Evolutionary conservation across 2,888 invertebrate species (phyloP).

Genomic region (Sinotaia quadrata): DNA sequence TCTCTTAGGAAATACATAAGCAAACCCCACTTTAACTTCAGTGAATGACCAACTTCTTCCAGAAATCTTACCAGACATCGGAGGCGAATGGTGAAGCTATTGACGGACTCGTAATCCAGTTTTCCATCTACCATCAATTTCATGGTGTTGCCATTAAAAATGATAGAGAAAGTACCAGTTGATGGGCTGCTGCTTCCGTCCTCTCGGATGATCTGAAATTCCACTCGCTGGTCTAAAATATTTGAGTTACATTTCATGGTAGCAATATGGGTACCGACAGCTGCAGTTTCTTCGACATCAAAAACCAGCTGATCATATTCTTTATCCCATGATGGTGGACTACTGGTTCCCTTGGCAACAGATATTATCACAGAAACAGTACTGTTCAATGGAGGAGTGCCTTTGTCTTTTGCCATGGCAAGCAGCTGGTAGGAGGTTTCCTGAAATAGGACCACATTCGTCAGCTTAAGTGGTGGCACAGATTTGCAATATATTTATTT

Average conservation of each 20-base stretch:
- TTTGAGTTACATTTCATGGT: slow-evolving; percentile 55
- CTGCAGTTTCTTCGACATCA: slow-evolving; percentile 97
- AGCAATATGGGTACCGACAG: slow-evolving; percentile 76
- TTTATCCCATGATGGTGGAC: slow-evolving; percentile 55
- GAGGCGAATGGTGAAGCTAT: slow-evolving; percentile 51
- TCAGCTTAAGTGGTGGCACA: too few relatives aligned
- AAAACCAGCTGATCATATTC: slow-evolving; percentile 70
- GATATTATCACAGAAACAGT: slow-evolving; percentile 98
- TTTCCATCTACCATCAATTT: slow-evolving; percentile 49
- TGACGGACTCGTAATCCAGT: slow-evolving; percentile 57
- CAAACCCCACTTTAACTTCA: too few relatives aligned
- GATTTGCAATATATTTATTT: too few relatives aligned
- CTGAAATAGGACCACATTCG: neutral
- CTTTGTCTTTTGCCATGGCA: slow-evolving; percentile 98
- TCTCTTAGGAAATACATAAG: too few relatives aligned
- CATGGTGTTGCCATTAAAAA: slow-evolving; percentile 42
- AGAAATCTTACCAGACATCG: slow-evolving; percentile 55
- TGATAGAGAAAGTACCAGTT: slow-evolving; percentile 32
- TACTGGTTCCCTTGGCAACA: slow-evolving; percentile 79
- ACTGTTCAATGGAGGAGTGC: slow-evolving; percentile 89
- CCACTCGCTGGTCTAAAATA: slow-evolving; percentile 37
- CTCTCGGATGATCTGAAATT: slow-evolving; percentile 31
- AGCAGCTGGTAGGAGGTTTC: slow-evolving; percentile 76
- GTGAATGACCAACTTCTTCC: neutral
- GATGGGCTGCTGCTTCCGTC: slow-evolving; percentile 31